Base-by-base conservation (phyloP, 1,140 invertebrate species). In the Drosophila simulans region DNA sequence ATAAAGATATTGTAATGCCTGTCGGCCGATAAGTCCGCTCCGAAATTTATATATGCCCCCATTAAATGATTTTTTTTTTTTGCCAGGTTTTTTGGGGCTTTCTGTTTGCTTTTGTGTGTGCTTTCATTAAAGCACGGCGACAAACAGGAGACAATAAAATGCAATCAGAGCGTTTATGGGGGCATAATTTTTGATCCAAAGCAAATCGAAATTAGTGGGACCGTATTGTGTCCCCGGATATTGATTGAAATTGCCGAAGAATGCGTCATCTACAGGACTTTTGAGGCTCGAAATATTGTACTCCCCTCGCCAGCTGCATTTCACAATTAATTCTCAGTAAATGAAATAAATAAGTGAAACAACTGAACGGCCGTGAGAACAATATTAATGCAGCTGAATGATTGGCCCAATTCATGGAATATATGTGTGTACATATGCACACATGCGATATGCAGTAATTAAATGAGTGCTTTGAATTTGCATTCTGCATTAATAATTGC, bases 141-240 rank as follows among this genome's bases (percentile, higher is more conserved):
- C 59, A 63, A 66, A 66, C 51, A 48, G 27, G 66, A 48, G 43
- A 73, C 71, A 73, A 74, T 74, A 74, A 74, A 74, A 63, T 73
- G 69, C 69, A 74, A 74, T 74, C 71, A 74, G 70, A 63, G 70
- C 31, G 37, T 73, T 74, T 74, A 74, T 74, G 58, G 51, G 22
- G 20, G 34, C 51, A 69, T 70, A 31, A 69, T 48, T 69, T 31
- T 27, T 15, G 51, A 46, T 54, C 25, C 60, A 39, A 69, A 69
- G 35, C 42, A 37, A 53, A 63, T 63, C 49, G 31, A 42, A 62
- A 48, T 42, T n/a, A 31, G 49, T 73, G 46, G 20, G 43, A 48
- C 55, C 39, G 43, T 65, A 43, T 5, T 34, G n/a, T 15, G 48
- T 7, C 4, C n/a, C 7, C 20, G 22, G 4, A 45, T 37, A 15